phyloP scores from a whole-genome alignment of 2,888 invertebrate genomes.

The Exephanes ischioxanthus region DNA sequence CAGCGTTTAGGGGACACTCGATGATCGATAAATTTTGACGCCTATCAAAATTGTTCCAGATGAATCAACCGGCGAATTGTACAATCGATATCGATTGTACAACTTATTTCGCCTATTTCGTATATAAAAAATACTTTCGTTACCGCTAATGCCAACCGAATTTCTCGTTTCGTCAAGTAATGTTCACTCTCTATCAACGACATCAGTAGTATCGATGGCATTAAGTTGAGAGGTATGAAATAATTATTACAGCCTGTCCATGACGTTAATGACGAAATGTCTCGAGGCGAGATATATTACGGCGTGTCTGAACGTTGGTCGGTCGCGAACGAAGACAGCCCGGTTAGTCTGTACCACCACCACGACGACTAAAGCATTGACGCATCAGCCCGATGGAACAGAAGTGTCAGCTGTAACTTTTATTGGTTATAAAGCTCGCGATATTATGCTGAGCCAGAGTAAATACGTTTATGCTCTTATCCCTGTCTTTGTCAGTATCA shows the following conservation, averaged over 20 bases:
- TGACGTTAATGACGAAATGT: constrained; percentile 53
- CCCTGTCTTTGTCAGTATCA: constrained; percentile 38
- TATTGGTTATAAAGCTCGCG: constrained; percentile 82
- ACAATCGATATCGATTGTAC: too few species aligned
- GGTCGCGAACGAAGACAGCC: constrained; percentile 13
- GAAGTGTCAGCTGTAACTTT: constrained; percentile 83
- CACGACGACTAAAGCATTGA: constrained; percentile 47
- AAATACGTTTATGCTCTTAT: constrained; percentile 79
- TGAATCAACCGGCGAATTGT: too few species aligned
- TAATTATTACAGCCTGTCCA: constrained; percentile 46
- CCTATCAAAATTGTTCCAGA: too few species aligned
- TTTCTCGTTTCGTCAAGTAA: constrained; percentile 16
- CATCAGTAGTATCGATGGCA: constrained; percentile 9
- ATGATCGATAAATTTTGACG: constrained; percentile 5
- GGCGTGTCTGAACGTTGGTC: neutral
- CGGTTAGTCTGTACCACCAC: constrained; percentile 21
- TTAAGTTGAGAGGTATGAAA: constrained; percentile 49
- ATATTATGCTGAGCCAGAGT: constrained; percentile 81
- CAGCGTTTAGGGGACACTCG: constrained; percentile 36
- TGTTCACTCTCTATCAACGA: constrained; percentile 50
- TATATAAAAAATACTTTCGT: too few species aligned
- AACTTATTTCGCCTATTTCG: too few species aligned
- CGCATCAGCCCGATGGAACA: constrained; percentile 75
- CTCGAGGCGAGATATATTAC: constrained; percentile 17
- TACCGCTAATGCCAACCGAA: neutral